Base-by-base conservation (phyloP, 2,888 invertebrate genomes). In the Carterocephalus palaemon region DNA sequence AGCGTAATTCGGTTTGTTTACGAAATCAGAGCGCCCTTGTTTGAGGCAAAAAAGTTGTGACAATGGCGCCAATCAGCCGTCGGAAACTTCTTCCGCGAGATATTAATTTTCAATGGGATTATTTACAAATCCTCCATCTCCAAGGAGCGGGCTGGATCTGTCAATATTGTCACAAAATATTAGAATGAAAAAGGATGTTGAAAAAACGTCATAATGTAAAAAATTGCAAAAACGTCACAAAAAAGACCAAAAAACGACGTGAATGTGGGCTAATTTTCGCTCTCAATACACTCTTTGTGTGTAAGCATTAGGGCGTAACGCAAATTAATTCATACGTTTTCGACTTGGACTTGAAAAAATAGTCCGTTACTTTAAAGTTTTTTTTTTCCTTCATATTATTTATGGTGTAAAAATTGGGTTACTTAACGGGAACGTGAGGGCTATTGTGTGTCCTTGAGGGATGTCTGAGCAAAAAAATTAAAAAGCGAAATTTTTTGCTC, bases 361-460 rank as follows among this genome's bases (percentile, higher is more conserved):
- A 74, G 79, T 74, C 84, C 84, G 83, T 83, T 83, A 79, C 56
- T 75, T 77, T 75, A 79, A 69, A 67, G 52, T 31, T 16, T 53
- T 65, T 76, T 78, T 82, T 75, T 70, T 59, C 56, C 62, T 73
- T 67, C n/a, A n/a, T n/a, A n/a, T 81, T 85, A 86, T 82, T 80
- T 83, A 84, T 79, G 83, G 85, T 78, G 83, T 69, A 80, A 83
- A 83, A 85, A 86, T 86, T 86, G 82, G 86, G 85, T 85, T 84
- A 85, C 86, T 86, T 85, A 85, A 75, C 83, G 84, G 83, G 75
- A 82, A 81, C 81, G 55, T 48, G 49, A 58, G 58, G 54, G 39
- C 75, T 57, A 75, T 85, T 86, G 82, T 82, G 64, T 58, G 48
- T 26, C 63, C 57, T 69, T 70, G 57, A 61, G 70, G 71, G 72